Conservation (phyloP, 2,797 vertebrate genomes). For the Danio kyathit region DNA sequence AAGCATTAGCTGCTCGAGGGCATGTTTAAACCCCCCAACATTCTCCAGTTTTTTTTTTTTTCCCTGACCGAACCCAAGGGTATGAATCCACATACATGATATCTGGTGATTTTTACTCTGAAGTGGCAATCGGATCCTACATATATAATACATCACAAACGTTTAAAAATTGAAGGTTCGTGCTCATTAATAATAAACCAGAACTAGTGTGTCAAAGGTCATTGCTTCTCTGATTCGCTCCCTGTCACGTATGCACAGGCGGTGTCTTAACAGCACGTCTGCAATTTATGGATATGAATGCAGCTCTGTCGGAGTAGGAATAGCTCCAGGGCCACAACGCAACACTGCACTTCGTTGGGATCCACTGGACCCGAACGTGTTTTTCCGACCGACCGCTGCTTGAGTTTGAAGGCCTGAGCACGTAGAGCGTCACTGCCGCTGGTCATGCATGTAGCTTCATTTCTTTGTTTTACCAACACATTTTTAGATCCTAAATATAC, state of each 20-base stretch:
- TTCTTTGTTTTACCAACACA: background rate
- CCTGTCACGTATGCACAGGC: background rate
- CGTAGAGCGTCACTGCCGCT: background rate
- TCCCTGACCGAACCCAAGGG: conserved; percentile 8
- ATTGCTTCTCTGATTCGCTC: conserved; percentile 22
- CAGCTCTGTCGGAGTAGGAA: conserved; percentile 31
- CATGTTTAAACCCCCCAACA: background rate
- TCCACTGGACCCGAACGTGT: conserved; percentile 50
- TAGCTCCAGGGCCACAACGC: conserved; percentile 40
- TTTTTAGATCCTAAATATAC: background rate
- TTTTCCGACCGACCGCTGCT: conserved; percentile 49
- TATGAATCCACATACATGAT: background rate
- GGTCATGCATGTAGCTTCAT: conserved; percentile 14
- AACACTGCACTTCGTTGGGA: conserved; percentile 38
- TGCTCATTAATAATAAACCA: conserved; percentile 54
- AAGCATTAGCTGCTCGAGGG: background rate
- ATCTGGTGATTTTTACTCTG: conserved; percentile 32
- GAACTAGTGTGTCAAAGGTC: conserved; percentile 42
- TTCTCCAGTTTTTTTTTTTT: background rate
- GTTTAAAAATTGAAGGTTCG: conserved; percentile 52
- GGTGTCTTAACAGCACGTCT: conserved; percentile 17
- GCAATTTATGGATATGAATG: conserved; percentile 55
- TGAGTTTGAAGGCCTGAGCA: conserved; percentile 17
- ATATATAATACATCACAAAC: conserved; percentile 55
- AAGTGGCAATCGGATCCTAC: conserved; percentile 36